Evolutionary conservation across 2,113 vertebrate genomes (phyloP).

Genomic region (Meles meles): DNA sequence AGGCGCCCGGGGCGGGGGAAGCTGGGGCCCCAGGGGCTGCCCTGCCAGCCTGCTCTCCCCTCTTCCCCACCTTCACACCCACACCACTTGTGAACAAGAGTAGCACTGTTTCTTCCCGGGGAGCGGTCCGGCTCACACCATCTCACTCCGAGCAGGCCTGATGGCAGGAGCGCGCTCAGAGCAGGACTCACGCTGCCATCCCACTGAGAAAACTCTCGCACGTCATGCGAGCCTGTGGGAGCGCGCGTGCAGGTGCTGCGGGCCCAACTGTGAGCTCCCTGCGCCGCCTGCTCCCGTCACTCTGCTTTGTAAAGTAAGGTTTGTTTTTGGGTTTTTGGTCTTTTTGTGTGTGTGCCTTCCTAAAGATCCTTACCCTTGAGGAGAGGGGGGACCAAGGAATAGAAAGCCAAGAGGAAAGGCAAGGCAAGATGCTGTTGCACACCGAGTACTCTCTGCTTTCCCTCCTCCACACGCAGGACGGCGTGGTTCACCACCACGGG

Average conservation of each 20-base stretch:
- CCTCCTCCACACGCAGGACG: constrained; percentile 96
- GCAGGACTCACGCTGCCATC: background rate
- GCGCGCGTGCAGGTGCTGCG: fast-evolving
- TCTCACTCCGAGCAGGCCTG: background rate
- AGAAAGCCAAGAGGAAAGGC: constrained; percentile 97
- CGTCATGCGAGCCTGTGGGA: background rate
- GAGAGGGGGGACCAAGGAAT: constrained; percentile 91
- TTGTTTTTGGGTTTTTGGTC: background rate
- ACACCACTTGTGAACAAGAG: background rate
- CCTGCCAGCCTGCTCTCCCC: background rate
- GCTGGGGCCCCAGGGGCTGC: background rate
- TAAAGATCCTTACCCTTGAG: constrained; percentile 96
- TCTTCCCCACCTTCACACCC: background rate
- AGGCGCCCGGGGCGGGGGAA: background rate
- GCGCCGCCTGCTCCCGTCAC: background rate
- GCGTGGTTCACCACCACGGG: constrained; percentile 97
- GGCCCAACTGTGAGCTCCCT: background rate
- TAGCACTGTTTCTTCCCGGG: background rate
- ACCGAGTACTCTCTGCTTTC: constrained; percentile 97
- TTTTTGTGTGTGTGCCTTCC: constrained; percentile 43
- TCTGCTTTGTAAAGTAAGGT: constrained; percentile 25
- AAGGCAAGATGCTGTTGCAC: constrained; percentile 99
- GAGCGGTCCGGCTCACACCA: background rate
- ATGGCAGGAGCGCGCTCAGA: background rate
- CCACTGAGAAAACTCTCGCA: background rate